phyloP scores from a whole-genome alignment of 2,888 invertebrate genomes.

The Nebria brevicollis region DNA sequence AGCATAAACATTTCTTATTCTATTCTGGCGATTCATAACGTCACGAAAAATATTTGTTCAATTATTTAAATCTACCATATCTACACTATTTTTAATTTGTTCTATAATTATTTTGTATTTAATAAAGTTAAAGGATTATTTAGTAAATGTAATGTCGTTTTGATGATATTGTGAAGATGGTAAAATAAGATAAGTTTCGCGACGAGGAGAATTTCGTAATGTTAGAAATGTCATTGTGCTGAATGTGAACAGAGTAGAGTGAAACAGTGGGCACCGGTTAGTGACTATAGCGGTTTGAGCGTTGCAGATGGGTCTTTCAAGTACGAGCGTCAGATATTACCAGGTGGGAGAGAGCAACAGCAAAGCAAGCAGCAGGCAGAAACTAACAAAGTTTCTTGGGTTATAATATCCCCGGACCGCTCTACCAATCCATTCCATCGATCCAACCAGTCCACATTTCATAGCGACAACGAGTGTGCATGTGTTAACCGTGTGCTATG shows the following conservation, averaged over 20 bases:
- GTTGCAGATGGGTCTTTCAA: neutral
- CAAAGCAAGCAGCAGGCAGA: neutral
- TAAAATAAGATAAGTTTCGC: neutral
- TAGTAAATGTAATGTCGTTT: too few relatives aligned
- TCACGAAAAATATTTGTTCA: too few relatives aligned
- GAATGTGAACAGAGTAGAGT: neutral
- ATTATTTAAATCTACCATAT: too few relatives aligned
- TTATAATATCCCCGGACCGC: constrained; percentile 1
- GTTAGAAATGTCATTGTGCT: constrained; percentile 1
- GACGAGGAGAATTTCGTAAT: neutral
- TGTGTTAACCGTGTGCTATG: neutral
- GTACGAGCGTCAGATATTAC: neutral
- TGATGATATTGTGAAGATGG: neutral
- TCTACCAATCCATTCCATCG: neutral
- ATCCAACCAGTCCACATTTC: neutral
- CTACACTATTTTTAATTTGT: too few relatives aligned
- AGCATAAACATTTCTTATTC: neutral
- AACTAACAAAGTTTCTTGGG: constrained; percentile 1
- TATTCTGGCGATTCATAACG: neutral
- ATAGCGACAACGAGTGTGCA: neutral
- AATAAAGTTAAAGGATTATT: too few relatives aligned
- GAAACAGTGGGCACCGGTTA: neutral
- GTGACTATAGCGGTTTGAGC: neutral
- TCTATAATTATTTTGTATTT: too few relatives aligned
- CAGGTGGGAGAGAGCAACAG: neutral